Evolutionary conservation across 2,797 vertebrate genomes (phyloP).

Genomic region (Pseudocheirus occidentalis): DNA sequence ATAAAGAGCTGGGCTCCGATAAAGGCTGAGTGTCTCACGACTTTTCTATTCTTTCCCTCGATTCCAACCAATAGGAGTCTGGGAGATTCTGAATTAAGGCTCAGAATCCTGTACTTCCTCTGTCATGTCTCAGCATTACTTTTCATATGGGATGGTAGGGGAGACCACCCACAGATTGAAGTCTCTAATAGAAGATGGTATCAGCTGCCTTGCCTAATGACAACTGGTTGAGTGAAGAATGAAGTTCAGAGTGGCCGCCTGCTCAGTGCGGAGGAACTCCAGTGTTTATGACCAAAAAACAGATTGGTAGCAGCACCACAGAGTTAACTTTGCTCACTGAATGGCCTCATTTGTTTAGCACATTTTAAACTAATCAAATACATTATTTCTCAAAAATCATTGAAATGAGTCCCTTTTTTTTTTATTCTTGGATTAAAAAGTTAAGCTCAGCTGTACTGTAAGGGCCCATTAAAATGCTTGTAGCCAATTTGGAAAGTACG

Average conservation of each 20-base stretch:
- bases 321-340: constrained; percentile 63
- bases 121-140: constrained; percentile 79
- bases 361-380: constrained; percentile 61
- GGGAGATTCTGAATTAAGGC: constrained; percentile 78
- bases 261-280: constrained; percentile 62
- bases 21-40: not conserved
- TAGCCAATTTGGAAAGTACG: constrained; percentile 51
- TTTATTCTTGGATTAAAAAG: constrained; percentile 58
- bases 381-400: constrained; percentile 54
- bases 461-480: constrained; percentile 53
- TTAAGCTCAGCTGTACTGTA: constrained; percentile 49
- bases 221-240: constrained; percentile 83
- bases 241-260: constrained; percentile 73
- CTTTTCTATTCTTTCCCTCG: constrained; percentile 53
- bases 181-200: constrained; percentile 83
- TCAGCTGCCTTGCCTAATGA: constrained; percentile 79
- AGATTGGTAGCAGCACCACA: constrained; percentile 69
- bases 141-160: constrained; percentile 78
- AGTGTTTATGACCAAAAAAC: constrained; percentile 64
- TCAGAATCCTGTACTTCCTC: constrained; percentile 74
- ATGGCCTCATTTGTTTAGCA: constrained; percentile 44
- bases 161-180: constrained; percentile 83
- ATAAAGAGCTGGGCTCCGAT: not conserved
- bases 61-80: constrained; percentile 71
- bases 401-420: constrained; percentile 24